Conservation (phyloP, 2,888 invertebrate species). For the Clivina fossor region DNA sequence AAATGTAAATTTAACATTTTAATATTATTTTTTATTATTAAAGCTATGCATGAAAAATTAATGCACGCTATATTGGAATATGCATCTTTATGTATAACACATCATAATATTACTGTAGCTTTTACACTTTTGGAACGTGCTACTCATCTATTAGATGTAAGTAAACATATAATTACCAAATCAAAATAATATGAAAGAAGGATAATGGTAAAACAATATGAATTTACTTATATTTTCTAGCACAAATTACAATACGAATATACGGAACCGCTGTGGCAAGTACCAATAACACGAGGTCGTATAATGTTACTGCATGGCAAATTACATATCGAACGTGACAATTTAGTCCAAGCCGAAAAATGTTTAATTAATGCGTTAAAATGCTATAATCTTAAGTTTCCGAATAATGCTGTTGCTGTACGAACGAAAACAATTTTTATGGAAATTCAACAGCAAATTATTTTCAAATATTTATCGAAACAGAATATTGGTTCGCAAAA, state of each 20-base stretch:
- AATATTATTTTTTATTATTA: slow-evolving; percentile 16
- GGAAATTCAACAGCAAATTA: slow-evolving; percentile 39
- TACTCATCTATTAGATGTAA: slow-evolving; percentile 53
- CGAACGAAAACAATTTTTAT: slow-evolving; percentile 10
- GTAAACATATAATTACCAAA: slow-evolving; percentile 8
- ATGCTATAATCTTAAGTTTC: slow-evolving; percentile 49
- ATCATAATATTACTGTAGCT: slow-evolving; percentile 60
- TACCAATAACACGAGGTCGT: slow-evolving; percentile 48
- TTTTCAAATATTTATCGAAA: slow-evolving; percentile 6
- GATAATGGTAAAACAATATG: slow-evolving; percentile 1
- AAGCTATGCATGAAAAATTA: slow-evolving; percentile 56
- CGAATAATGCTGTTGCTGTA: slow-evolving; percentile 45
- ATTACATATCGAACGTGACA: slow-evolving; percentile 51
- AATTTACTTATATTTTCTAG: slow-evolving; percentile 11
- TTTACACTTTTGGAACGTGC: slow-evolving; percentile 58
- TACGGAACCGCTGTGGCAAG: slow-evolving; percentile 46
- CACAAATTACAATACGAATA: slow-evolving; percentile 21
- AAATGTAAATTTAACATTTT: not conserved
- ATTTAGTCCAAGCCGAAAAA: slow-evolving; percentile 48
- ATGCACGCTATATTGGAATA: slow-evolving; percentile 62
- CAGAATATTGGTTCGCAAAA: slow-evolving; percentile 11
- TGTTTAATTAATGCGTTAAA: slow-evolving; percentile 49
- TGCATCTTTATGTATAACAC: slow-evolving; percentile 59
- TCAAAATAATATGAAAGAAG: slow-evolving; percentile 7
- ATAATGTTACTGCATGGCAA: slow-evolving; percentile 49